These are phyloP conservation scores for Microhierax caerulescens DNA, from an alignment of 2,797 vertebrate species.

Conservation along the genomic window DNA sequence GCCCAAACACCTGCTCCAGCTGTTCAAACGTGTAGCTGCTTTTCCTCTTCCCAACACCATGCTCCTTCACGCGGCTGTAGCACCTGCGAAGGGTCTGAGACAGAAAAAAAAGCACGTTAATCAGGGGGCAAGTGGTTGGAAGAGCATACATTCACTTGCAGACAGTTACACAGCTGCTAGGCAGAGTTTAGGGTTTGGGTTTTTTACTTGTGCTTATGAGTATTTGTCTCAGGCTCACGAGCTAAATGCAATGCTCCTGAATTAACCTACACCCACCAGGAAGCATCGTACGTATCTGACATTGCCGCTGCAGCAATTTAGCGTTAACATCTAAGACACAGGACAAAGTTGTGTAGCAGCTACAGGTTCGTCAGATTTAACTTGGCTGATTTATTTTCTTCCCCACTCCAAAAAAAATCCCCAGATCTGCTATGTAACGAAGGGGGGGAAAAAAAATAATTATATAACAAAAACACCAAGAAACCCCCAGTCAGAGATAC, in stretches of 20 bases:
- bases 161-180: slow-evolving; percentile 51
- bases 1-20: slow-evolving; percentile 98
- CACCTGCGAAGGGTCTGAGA: slow-evolving; percentile 92
- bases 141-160: slow-evolving; percentile 22
- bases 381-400: neutral
- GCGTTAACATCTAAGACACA: neutral
- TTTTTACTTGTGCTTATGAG: neutral
- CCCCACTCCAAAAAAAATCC: neutral
- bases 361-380: neutral
- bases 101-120: slow-evolving; percentile 37
- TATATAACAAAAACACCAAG: neutral
- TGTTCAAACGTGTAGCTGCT: slow-evolving; percentile 99
- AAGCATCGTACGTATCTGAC: neutral
- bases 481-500: slow-evolving; percentile 64
- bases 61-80: slow-evolving; percentile 99
- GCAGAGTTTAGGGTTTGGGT: neutral
- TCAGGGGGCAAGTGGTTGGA: neutral
- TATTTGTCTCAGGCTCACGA: neutral
- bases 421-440: neutral
- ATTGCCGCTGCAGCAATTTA: neutral
- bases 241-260: neutral
- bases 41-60: slow-evolving; percentile 96
- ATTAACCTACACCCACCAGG: slow-evolving; percentile 57
- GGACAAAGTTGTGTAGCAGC: neutral
- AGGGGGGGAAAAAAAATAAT: neutral